phyloP scores from a whole-genome alignment of 1,140 invertebrate species.

The Cryptotermes secundus region DNA sequence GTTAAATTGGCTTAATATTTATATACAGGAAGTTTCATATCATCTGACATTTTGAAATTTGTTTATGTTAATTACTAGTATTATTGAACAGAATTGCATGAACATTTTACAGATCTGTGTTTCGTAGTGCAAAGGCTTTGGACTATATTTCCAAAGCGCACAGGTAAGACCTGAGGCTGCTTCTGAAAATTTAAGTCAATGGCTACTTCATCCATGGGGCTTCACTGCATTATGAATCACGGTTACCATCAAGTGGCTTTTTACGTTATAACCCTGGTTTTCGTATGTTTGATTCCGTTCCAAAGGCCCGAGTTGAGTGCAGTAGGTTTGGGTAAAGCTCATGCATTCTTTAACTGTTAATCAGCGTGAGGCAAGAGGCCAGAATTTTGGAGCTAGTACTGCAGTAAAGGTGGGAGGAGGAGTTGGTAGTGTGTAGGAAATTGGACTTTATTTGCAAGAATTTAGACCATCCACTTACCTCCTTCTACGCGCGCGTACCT shows the following conservation, averaged over 20 bases:
- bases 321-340: constrained; percentile 9
- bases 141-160: too few relatives aligned
- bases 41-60: too few relatives aligned
- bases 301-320: neutral
- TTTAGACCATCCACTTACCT: neutral
- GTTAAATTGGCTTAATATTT: too few relatives aligned
- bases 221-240: neutral
- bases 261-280: neutral
- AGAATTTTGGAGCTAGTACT: neutral
- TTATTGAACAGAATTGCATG: too few relatives aligned
- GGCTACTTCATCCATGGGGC: neutral
- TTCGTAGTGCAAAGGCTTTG: too few relatives aligned
- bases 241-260: neutral
- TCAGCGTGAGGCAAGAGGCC: neutral
- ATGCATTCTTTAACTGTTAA: constrained; percentile 26
- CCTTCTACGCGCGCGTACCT: too few relatives aligned
- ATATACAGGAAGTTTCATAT: too few relatives aligned
- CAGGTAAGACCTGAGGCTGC: too few relatives aligned
- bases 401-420: neutral
- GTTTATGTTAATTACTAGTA: too few relatives aligned
- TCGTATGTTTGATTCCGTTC: constrained; percentile 12
- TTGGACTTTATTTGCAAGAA: neutral
- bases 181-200: too few relatives aligned
- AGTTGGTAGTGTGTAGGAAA: neutral
- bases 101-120: too few relatives aligned